A percentile compares a stretch with the other conserved stretches of the same genome.
These are phyloP conservation scores for Abrostola tripartita DNA, from an alignment of 2,888 invertebrate genomes.

Conservation along the genomic window DNA sequence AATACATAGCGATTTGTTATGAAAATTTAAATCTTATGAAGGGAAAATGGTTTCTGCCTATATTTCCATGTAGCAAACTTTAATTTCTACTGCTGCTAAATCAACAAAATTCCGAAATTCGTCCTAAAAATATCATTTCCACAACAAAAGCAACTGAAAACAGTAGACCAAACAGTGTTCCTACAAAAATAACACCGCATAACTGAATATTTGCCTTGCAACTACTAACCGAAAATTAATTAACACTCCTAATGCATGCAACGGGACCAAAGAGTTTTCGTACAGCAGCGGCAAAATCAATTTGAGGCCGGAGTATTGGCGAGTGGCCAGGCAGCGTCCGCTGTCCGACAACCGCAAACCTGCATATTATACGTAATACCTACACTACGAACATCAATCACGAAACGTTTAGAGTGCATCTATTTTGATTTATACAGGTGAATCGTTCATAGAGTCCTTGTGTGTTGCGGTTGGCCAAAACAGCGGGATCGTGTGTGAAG, in stretches of 20 bases:
- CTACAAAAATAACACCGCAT: conserved; percentile 25
- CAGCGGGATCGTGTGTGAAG: conserved; percentile 27
- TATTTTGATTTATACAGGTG: conserved; percentile 61
- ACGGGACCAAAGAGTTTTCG: conserved; percentile 75
- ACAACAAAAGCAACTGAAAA: conserved; percentile 3
- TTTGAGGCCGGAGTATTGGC: conserved; percentile 83
- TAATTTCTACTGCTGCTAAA: not conserved
- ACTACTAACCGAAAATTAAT: conserved; percentile 69
- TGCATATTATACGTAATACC: conserved; percentile 68
- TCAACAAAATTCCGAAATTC: not conserved
- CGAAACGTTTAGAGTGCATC: conserved; percentile 61
- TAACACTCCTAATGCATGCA: conserved; percentile 76
- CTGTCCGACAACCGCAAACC: conserved; percentile 69
- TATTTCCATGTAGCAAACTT: not conserved
- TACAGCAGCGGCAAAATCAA: conserved; percentile 81
- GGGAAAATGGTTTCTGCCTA: no score
- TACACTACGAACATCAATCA: conserved; percentile 63
- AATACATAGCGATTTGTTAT: no score
- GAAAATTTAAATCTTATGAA: no score
- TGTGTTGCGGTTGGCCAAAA: conserved; percentile 47
- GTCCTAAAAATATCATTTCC: not conserved
- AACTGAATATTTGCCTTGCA: conserved; percentile 34
- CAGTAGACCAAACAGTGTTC: conserved; percentile 2
- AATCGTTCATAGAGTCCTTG: conserved; percentile 54
- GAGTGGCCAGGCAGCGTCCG: conserved; percentile 71